A percentile compares a stretch with the other conserved stretches of the same genome.
These are phyloP conservation scores for Pyrochroa serraticornis DNA, from an alignment of 2,888 invertebrate species.

Conservation along the genomic window DNA sequence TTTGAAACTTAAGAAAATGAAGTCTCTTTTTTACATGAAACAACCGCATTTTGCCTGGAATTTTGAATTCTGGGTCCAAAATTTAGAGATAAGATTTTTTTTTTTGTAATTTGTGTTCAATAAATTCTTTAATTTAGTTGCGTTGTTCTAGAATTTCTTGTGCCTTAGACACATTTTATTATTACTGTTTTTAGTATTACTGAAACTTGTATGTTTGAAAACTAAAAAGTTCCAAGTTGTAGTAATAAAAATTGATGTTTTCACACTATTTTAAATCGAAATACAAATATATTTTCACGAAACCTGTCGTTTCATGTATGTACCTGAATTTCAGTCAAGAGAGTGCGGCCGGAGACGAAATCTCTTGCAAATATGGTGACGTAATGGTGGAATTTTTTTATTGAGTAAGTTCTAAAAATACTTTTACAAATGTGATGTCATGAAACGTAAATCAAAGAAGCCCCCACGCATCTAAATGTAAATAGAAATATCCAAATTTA, in stretches of 20 bases:
- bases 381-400: too few species aligned
- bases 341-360: too few species aligned
- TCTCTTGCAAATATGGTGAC: too few species aligned
- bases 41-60: slow-evolving; percentile 14
- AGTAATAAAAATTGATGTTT: slow-evolving; percentile 10
- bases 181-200: slow-evolving; percentile 1
- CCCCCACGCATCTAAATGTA: too few species aligned
- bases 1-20: slow-evolving; percentile 8
- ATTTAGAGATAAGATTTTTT: slow-evolving; percentile 35
- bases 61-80: slow-evolving; percentile 10
- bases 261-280: slow-evolving; percentile 15
- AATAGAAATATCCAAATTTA: too few species aligned
- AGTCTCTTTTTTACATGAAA: slow-evolving; percentile 16
- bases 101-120: slow-evolving; percentile 39
- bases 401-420: too few species aligned
- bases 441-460: too few species aligned
- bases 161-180: slow-evolving; percentile 33
- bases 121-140: slow-evolving; percentile 33
- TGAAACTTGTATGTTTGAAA: slow-evolving; percentile 19
- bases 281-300: slow-evolving; percentile 26
- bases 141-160: slow-evolving; percentile 33
- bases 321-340: too few species aligned
- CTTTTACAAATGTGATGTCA: too few species aligned
- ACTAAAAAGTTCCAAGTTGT: slow-evolving; percentile 13
- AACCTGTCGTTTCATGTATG: neutral